Evolutionary conservation across 2,113 vertebrate genomes (phyloP).

Genomic region (Gadus chalcogrammus): DNA sequence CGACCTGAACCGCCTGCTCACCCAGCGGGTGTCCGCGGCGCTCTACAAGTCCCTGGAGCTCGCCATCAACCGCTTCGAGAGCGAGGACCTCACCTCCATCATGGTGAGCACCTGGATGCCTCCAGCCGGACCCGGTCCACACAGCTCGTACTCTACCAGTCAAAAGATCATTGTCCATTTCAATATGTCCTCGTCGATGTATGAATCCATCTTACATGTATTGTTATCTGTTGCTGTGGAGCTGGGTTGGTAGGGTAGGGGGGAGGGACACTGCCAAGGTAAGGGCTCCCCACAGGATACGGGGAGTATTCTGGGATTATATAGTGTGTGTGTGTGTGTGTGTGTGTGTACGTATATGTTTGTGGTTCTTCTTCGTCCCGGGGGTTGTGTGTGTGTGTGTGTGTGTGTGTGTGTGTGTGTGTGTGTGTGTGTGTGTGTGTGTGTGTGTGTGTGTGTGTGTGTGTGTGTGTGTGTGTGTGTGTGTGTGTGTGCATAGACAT

Average conservation of each 20-base stretch:
- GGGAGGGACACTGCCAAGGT: too few relatives aligned
- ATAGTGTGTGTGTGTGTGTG: too few relatives aligned
- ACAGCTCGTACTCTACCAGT: not conserved
- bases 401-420: not conserved
- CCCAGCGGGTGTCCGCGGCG: constrained; percentile 94
- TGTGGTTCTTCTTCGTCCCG: too few relatives aligned
- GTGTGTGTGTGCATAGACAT: not conserved
- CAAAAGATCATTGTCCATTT: not conserved
- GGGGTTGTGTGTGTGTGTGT: too few relatives aligned
- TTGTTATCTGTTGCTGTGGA: too few relatives aligned
- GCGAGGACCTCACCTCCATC: constrained; percentile 96
- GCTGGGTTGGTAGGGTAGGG: too few relatives aligned
- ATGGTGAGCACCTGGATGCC: constrained; percentile 75
- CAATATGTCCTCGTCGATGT: not conserved
- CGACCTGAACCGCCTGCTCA: constrained; percentile 95
- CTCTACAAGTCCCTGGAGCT: constrained; percentile 96
- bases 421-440: not conserved
- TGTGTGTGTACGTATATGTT: not conserved
- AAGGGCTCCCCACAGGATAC: too few relatives aligned
- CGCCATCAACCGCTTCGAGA: constrained; percentile 97
- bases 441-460: not conserved
- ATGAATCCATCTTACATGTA: not conserved
- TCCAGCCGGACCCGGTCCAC: too few relatives aligned
- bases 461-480: not conserved
- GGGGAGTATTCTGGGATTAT: too few relatives aligned